These are phyloP conservation scores for Caenorhabditis angaria DNA, from an alignment of 2,888 invertebrate species.

Conservation along the genomic window DNA sequence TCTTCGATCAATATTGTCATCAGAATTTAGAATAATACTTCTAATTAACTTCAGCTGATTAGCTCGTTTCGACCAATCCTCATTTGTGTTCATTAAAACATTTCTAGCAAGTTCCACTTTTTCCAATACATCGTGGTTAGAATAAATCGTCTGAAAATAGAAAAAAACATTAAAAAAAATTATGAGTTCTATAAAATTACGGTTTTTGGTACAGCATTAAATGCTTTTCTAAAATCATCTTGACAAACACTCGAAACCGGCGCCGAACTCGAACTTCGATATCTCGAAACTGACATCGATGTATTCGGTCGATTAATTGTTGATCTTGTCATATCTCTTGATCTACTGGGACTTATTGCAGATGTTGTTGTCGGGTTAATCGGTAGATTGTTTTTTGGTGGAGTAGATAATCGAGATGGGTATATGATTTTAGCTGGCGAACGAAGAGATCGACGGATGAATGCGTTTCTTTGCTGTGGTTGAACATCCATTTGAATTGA, in stretches of 20 bases:
- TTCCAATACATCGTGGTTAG: conserved; percentile 18
- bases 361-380: conserved; percentile 3
- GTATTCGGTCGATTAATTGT: conserved; percentile 5
- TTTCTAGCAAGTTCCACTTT: conserved; percentile 21
- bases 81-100: conserved; percentile 25
- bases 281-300: conserved; percentile 26
- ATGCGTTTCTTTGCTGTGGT: conserved; percentile 16
- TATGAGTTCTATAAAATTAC: conserved; percentile 19
- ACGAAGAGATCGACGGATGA: conserved; percentile 26
- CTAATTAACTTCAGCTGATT: conserved; percentile 33
- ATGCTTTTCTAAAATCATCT: conserved; percentile 46
- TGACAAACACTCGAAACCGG: conserved; percentile 31
- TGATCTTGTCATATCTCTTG: conserved; percentile 14
- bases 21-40: conserved; percentile 23
- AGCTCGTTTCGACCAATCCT: conserved; percentile 37
- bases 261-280: conserved; percentile 32
- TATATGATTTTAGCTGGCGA: conserved; percentile 37
- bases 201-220: conserved; percentile 41
- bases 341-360: not conserved
- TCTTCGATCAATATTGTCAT: conserved; percentile 15
- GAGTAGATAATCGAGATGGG: conserved; percentile 32
- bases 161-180: no score
- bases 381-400: conserved; percentile 12
- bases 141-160: conserved; percentile 30
- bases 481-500: conserved; percentile 16